Evolutionary conservation across 1,140 invertebrate genomes (phyloP), one percentile per base, ranked within the genome.

Genomic region (Tetramorium alpestre): DNA sequence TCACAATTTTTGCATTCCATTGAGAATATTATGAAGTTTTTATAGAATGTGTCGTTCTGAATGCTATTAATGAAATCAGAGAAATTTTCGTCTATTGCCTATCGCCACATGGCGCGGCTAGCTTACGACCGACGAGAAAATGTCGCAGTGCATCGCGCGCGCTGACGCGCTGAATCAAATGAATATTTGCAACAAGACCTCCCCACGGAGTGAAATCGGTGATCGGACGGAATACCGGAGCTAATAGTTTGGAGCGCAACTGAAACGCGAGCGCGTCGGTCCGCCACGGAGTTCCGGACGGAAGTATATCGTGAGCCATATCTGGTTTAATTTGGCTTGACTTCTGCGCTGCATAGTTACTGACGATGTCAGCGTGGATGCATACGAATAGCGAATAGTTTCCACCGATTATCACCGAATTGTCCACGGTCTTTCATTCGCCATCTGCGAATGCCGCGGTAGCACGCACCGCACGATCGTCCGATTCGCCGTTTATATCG

Each of bases 271-370:
- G n/a, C n/a, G 44, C 33, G 54, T 56, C n/a, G 8, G 56, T 25
- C 11, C 11, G 56, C 69, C 22, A 4, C 2, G 33, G 77, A 33
- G 13, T 6, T 33, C 38, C 33, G 49, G 65, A 44, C 22, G 72
- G 25, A 80, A 47, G 80, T 18, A 54, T 47, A 82, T 3, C 47
- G 41, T 25, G 33, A 70, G n/a, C n/a, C 25, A 60, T 38, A 84
- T 58, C 54, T 28, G 22, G 80, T 84, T 84, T 84, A 84, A 84
- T 84, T 75, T 60, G 58, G 56, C 41, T 5, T 49, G 69, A 75
- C 54, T 82, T 84, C 80, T 38, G 54, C 16, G 18, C 44, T 54
- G 54, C 54, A 75, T 82, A 82, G 69, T 60, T 82, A 67, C 62
- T 18, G 73, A 44, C 73, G 25, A 60, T 73, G 54, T 82, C 67